phyloP scores from a whole-genome alignment of 2,888 invertebrate genomes.

The Eupithecia exiguata region DNA sequence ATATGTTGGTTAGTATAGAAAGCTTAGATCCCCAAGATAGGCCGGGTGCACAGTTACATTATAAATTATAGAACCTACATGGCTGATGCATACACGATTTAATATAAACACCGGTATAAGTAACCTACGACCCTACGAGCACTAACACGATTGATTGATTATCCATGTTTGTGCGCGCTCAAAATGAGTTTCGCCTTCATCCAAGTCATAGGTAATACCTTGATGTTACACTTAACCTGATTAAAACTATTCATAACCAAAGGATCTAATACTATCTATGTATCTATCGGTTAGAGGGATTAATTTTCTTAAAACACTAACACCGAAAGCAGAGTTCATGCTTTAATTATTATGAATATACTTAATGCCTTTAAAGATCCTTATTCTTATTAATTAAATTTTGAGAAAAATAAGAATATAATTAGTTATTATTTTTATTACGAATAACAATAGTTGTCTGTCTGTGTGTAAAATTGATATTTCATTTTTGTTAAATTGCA shows the following conservation, averaged over 20 bases:
- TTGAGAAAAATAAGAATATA: conserved; percentile 10
- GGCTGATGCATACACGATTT: neutral
- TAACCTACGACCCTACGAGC: neutral
- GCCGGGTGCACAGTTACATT: conserved; percentile 8
- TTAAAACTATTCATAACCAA: neutral
- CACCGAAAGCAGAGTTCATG: conserved; percentile 30
- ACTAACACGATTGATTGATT: neutral
- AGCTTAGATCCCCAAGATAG: conserved; percentile 7
- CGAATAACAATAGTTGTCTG: neutral
- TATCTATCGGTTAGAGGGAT: neutral
- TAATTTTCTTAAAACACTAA: conserved; percentile 20
- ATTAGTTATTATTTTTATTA: conserved; percentile 21
- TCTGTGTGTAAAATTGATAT: neutral
- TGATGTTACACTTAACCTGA: neutral
- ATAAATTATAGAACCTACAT: neutral
- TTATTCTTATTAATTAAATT: neutral
- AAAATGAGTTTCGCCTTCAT: neutral
- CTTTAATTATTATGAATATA: conserved; percentile 5
- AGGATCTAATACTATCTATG: conserved; percentile 8
- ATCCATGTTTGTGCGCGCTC: neutral
- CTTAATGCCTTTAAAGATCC: neutral
- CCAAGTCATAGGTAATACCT: too few species aligned
- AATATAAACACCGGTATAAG: neutral
- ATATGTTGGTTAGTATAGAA: conserved; percentile 2
- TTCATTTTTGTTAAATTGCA: neutral